These are phyloP conservation scores for Tinamus major DNA, from an alignment of 2,797 vertebrate genomes.

Conservation along the genomic window DNA sequence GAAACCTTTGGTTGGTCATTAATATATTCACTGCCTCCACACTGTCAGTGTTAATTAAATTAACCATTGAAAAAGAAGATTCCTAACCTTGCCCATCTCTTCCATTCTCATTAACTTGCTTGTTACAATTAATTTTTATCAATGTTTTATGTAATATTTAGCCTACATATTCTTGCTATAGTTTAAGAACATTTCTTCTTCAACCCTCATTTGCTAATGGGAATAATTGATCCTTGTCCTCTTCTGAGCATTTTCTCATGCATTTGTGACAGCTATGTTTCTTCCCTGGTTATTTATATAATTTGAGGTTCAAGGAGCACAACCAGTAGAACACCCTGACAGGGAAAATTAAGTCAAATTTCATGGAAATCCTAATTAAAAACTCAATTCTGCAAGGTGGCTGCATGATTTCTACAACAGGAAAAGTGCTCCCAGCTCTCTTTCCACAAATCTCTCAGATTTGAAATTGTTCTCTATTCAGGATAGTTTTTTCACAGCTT, in stretches of 20 bases:
- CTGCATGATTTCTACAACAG: not conserved
- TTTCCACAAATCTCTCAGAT: not conserved
- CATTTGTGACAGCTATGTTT: not conserved
- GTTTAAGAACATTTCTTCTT: conserved; percentile 5
- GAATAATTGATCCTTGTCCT: conserved; percentile 16
- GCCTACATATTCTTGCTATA: not conserved
- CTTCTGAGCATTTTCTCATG: not conserved
- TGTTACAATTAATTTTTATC: conserved; percentile 33
- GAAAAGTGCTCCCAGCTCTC: not conserved
- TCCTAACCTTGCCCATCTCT: not conserved
- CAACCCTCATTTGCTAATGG: conserved; percentile 34
- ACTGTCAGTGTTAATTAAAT: conserved; percentile 2
- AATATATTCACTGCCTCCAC: not conserved
- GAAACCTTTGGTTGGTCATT: not conserved
- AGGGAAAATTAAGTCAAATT: not conserved
- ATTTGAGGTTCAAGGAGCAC: not conserved
- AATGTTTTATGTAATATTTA: not conserved
- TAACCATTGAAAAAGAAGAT: not conserved
- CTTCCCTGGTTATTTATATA: conserved; percentile 26
- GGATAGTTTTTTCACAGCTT: not conserved
- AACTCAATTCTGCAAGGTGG: not conserved
- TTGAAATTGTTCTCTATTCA: not conserved
- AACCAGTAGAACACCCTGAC: not conserved
- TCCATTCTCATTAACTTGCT: conserved; percentile 5
- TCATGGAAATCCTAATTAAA: not conserved